phyloP scores from a whole-genome alignment of 2,113 vertebrate genomes.

The Zootoca vivipara region DNA sequence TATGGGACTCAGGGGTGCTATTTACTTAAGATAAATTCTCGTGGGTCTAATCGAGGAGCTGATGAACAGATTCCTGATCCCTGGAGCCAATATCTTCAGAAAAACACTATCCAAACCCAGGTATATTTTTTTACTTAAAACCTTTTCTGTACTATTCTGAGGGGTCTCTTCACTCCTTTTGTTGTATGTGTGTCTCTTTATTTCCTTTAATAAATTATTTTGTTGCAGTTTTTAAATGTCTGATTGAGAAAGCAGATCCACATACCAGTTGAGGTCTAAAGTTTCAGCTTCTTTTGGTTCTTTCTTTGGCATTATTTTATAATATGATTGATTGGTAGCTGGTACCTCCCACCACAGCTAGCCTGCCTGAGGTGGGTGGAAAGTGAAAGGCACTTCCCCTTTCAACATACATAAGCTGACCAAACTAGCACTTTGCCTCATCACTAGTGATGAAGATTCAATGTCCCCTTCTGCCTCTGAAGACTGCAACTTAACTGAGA shows the following conservation, averaged over 20 bases:
- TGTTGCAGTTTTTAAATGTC: neutral
- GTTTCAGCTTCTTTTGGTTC: neutral
- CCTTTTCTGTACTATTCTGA: neutral
- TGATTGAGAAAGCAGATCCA: neutral
- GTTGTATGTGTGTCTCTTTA: neutral
- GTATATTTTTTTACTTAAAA: constrained; percentile 65
- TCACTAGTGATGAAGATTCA: neutral
- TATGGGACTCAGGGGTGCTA: constrained; percentile 96
- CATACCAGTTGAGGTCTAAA: neutral
- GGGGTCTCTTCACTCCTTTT: neutral
- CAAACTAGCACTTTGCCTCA: neutral
- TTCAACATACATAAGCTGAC: neutral
- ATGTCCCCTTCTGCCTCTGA: no score
- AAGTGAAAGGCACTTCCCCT: neutral
- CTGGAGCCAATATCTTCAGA: constrained; percentile 97
- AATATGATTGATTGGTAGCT: neutral
- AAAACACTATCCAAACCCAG: constrained; percentile 86
- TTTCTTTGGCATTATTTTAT: neutral
- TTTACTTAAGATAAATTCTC: constrained; percentile 96
- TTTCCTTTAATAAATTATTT: neutral
- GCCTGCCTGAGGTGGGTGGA: neutral
- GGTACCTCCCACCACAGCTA: neutral
- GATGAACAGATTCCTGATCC: constrained; percentile 98
- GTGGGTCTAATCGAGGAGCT: constrained; percentile 77
- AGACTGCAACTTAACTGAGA: neutral